Evolutionary conservation across 2,888 invertebrate genomes (phyloP), one percentile per base, ranked within the genome.

Genomic region (Halictus ligatus): DNA sequence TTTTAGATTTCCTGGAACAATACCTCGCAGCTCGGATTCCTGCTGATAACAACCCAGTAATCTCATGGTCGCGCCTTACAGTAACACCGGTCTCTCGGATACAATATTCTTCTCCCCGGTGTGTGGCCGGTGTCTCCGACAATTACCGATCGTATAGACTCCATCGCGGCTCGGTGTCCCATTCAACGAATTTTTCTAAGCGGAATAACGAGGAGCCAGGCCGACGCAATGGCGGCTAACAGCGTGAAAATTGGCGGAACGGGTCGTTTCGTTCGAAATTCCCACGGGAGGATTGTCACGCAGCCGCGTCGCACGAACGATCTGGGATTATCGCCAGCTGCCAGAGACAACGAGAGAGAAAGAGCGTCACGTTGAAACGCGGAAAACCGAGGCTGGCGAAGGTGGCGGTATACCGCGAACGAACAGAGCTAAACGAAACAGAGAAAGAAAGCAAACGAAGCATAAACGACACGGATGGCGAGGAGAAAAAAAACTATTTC

Each of bases 231-330:
- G 76, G 73, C 76, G 80, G 83, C 64, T 84, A 89, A 88, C 88
- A 81, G 85, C 81, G 91, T 84, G 86, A 91, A 87, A 90, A 90
- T 86, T 90, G 90, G 88, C 85, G 82, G 78, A 86, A 89, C 83
- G 83, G 48, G 83, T 72, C 78, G 81, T 80, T 78, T 75, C 83
- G 85, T 89, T 90, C 82, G 81, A 78, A 85, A 86, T 84, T 84
- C 83, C 85, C 84, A 73, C 72, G 72, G 74, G 80, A 76, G 72
- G 81, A 86, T 82, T 81, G 90, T 84, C 83, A 81, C 80, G 76
- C 76, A 73, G 77, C 60, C 81, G 81, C 35, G 71, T 40, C 64
- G 72, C 78, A 76, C 86, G 86, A 86, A 25, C 75, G 82, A 76
- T 76, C 69, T 79, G 73, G 76, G 67, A 67, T 82, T 82, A 82